These are phyloP conservation scores for Echinometra lucunter DNA, from an alignment of 53 echinoderm and acorn worm species.

Conservation along the genomic window DNA sequence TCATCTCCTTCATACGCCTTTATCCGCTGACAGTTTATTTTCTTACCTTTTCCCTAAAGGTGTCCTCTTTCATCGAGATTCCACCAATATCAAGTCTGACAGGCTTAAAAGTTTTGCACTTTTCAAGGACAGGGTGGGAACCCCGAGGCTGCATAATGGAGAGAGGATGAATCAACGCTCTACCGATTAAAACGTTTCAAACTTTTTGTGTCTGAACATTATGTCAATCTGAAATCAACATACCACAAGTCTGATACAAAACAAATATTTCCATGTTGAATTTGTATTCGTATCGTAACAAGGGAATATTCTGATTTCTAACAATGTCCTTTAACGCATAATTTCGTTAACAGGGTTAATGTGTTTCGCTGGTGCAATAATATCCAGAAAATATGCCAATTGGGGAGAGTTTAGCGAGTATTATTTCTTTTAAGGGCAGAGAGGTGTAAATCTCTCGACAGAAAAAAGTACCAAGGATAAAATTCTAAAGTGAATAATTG, in stretches of 20 bases:
- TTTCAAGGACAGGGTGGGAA: constrained; percentile 13
- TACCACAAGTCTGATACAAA: not conserved
- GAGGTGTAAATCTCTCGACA: not conserved
- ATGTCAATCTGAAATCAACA: not conserved
- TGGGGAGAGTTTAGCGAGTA: not conserved
- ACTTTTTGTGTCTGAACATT: not conserved
- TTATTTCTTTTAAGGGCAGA: not conserved
- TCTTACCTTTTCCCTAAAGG: not conserved
- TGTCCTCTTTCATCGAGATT: not conserved
- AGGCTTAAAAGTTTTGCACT: constrained; percentile 33
- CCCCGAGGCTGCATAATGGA: constrained; percentile 18
- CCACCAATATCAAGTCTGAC: not conserved
- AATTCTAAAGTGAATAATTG: not conserved
- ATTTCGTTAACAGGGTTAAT: too few relatives aligned
- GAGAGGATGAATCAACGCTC: not conserved
- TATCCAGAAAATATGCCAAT: not conserved
- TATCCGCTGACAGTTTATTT: not conserved
- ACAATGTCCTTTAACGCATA: not conserved
- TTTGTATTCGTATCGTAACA: not conserved
- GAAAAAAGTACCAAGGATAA: too few relatives aligned
- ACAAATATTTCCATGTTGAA: not conserved
- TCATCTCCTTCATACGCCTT: not conserved
- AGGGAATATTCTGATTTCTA: not conserved
- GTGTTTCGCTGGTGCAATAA: not conserved
- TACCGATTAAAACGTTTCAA: constrained; percentile 1